A percentile compares a stretch with the other conserved stretches of the same genome.
These are phyloP conservation scores for Varanus salvator DNA, from an alignment of 2,113 vertebrate species.

Conservation along the genomic window DNA sequence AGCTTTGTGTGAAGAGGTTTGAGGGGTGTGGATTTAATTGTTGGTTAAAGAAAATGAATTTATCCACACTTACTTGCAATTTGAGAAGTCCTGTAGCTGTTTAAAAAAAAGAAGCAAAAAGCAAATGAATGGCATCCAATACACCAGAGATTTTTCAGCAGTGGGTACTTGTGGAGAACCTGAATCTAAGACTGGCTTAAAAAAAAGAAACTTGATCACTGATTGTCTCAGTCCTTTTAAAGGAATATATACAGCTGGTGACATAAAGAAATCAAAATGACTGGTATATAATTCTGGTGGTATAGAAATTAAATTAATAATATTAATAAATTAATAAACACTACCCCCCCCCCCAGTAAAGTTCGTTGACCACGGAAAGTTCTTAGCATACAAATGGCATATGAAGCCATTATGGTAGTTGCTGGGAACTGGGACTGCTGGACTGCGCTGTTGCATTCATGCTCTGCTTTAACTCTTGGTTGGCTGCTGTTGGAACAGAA, in stretches of 20 bases:
- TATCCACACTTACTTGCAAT: constrained; percentile 4
- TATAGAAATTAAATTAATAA: no score
- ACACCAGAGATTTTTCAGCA: background rate
- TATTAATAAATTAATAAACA: no score
- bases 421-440: no score
- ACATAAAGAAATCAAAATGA: no score
- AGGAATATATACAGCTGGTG: background rate
- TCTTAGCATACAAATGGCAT: background rate
- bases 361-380: background rate
- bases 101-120: background rate
- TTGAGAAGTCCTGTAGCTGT: constrained; percentile 15
- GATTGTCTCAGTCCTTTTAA: background rate
- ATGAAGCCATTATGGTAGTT: no score
- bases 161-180: background rate
- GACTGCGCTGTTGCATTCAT: no score
- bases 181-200: background rate
- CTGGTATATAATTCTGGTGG: no score
- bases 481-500: no score
- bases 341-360: no score
- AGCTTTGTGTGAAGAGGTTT: constrained; percentile 29
- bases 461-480: no score
- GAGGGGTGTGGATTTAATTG: constrained; percentile 16
- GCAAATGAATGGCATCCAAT: background rate
- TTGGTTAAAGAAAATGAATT: constrained; percentile 27
- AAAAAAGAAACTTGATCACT: background rate